Evolutionary conservation across 1,140 invertebrate genomes (phyloP), one percentile per base, ranked within the genome.

Genomic region (Euschistus heros): DNA sequence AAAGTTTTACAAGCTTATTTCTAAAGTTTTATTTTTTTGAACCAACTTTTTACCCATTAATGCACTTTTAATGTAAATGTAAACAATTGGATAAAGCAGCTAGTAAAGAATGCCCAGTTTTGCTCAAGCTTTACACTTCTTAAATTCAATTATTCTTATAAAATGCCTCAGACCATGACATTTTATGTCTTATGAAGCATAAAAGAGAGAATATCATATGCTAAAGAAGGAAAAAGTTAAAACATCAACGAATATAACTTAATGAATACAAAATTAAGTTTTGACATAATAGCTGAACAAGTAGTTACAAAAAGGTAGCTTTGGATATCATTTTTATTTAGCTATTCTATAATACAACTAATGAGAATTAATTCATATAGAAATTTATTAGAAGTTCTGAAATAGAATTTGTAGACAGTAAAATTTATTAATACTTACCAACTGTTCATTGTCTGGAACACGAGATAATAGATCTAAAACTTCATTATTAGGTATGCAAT

Each of bases 401-500:
- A 57, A 57, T 3, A 5, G 13, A 24, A 2, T 57, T 24, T 10
- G 26, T n/a, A 10, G 2, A 44, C 37, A 55, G 54, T 55, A 50
- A 37, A 46, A 66, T 54, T 50, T 37, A 27, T 54, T 17, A 26
- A 61, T 66, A 80, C 84, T 86, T 76, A 91, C 86, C 76, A 96
- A 79, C 78, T 92, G 89, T 76, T 93, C 91, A 74, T 97, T 91
- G 74, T 96, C 94, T 22, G 96, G 96, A 63, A 99, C 92, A 69
- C 97, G 80, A 0, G 94, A 96, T 65, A 99, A 78, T 70, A 97
- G 87, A 79, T 99, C 96, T 65, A 98, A 77, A 20, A 98, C 76
- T 82, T 99, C 97, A 78, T 98, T 98, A 75, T 98, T 99, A 17
- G 93, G 91, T 76, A 98, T 89, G 17, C 90, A 89, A 77, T 98